Evolutionary conservation across 1,140 invertebrate species (phyloP).

Genomic region (Cepaea nemoralis): DNA sequence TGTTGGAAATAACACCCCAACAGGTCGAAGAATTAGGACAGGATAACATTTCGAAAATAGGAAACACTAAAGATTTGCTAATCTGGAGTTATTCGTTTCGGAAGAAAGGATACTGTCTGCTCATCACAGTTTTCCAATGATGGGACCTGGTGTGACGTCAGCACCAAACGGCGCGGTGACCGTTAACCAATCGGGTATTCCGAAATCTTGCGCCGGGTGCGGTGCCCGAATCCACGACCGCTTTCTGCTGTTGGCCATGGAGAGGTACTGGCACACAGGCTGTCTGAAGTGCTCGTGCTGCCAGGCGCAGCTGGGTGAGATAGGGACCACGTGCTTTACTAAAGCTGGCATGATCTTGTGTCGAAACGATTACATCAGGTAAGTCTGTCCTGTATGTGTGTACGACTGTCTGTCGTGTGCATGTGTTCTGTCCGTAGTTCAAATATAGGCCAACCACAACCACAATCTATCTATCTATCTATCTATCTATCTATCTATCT

Average conservation of each 20-base stretch:
- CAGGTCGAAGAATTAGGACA: too few relatives aligned
- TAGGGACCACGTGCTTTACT: conserved; percentile 90
- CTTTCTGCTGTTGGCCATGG: conserved; percentile 87
- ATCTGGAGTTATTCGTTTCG: too few relatives aligned
- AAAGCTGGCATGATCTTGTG: conserved; percentile 93
- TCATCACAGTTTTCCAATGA: conserved; percentile 4
- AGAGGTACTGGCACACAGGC: conserved; percentile 91
- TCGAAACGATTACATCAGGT: conserved; percentile 94
- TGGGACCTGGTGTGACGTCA: background rate
- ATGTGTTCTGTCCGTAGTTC: too few relatives aligned
- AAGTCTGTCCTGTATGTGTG: too few relatives aligned
- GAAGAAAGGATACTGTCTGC: too few relatives aligned
- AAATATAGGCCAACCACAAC: too few relatives aligned
- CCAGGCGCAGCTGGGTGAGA: conserved; percentile 85
- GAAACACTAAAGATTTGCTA: too few relatives aligned
- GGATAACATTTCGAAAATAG: too few relatives aligned
- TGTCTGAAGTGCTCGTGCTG: conserved; percentile 94
- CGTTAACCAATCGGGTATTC: conserved; percentile 22
- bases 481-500: too few relatives aligned
- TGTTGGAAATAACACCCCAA: too few relatives aligned
- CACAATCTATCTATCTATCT: too few relatives aligned
- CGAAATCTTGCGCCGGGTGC: conserved; percentile 73
- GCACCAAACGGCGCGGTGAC: conserved; percentile 34
- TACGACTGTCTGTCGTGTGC: too few relatives aligned
- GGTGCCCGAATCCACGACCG: conserved; percentile 87